Evolutionary conservation across 92 coral and sea anemone species (phyloP).

Genomic region (Phenganax subtilis): DNA sequence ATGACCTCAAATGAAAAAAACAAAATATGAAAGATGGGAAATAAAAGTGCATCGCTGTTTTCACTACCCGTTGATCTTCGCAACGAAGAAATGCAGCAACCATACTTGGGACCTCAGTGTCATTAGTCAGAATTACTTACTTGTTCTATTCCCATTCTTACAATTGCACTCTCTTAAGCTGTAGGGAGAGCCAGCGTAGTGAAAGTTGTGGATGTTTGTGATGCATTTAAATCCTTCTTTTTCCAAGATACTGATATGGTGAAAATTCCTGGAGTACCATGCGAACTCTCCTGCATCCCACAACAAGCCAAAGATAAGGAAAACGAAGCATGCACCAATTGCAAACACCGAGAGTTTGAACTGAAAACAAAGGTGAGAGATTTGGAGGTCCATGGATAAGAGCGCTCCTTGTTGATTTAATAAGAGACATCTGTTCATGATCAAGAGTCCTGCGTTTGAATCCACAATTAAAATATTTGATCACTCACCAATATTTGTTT

Average conservation of each 20-base stretch:
- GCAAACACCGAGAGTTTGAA: constrained; percentile 7
- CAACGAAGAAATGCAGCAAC: background rate
- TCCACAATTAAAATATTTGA: background rate
- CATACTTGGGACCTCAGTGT: too few species aligned
- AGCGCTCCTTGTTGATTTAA: background rate
- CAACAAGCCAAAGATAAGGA: background rate
- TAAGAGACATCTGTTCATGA: too few species aligned
- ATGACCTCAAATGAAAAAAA: background rate
- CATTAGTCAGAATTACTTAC: background rate
- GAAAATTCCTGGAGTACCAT: background rate
- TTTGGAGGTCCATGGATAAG: background rate
- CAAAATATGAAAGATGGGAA: background rate
- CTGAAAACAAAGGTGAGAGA: background rate
- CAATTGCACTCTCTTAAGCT: constrained; percentile 3
- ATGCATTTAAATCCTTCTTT: background rate
- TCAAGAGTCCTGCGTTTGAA: background rate
- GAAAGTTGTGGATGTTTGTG: background rate
- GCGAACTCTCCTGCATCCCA: constrained; percentile 35
- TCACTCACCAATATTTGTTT: constrained; percentile 20
- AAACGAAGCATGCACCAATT: constrained; percentile 13
- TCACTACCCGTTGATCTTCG: background rate
- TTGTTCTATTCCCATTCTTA: background rate
- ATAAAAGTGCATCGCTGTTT: background rate
- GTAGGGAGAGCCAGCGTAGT: background rate
- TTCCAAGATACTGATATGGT: background rate